A percentile compares a stretch with the other conserved stretches of the same genome.
Evolutionary conservation across 2,888 invertebrate species (phyloP).

Genomic region (Ormyrus nitidulus): DNA sequence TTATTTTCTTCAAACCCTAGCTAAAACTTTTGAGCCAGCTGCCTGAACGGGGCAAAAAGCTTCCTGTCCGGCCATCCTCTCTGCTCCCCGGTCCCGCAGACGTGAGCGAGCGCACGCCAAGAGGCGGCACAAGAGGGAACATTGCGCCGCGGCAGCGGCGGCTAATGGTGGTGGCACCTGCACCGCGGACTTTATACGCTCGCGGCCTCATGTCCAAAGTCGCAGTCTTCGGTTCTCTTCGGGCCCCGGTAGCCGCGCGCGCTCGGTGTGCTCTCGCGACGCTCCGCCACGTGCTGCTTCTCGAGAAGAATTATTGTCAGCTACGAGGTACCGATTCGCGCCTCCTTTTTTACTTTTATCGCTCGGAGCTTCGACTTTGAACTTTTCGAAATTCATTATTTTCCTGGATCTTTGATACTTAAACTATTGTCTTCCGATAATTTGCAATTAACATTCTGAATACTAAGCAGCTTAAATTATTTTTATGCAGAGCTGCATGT

Average conservation of each 20-base stretch:
- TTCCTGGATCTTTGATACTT: neutral
- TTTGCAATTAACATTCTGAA: too few relatives aligned
- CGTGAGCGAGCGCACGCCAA: too few relatives aligned
- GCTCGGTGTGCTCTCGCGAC: neutral
- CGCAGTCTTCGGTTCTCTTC: conserved; percentile 74
- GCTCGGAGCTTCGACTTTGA: neutral
- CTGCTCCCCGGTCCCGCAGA: too few relatives aligned
- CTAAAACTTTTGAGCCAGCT: too few relatives aligned
- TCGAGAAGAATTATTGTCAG: neutral
- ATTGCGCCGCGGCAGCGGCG: too few relatives aligned
- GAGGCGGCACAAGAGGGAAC: too few relatives aligned
- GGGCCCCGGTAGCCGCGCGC: conserved; percentile 61
- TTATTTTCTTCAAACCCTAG: too few relatives aligned
- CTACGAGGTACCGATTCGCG: neutral
- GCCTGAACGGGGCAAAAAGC: too few relatives aligned
- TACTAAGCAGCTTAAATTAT: too few relatives aligned
- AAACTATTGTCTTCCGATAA: too few relatives aligned
- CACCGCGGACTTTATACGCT: conserved; percentile 69
- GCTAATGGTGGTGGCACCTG: conserved; percentile 65
- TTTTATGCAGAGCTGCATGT: too few relatives aligned
- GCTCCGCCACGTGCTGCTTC: conserved; percentile 13
- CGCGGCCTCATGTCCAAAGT: conserved; percentile 66
- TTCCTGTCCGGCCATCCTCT: too few relatives aligned
- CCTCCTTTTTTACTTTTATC: neutral
- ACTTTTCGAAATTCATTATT: neutral